Conservation (phyloP, 2,797 vertebrate species). For the Xiphorhynchus erythropygius region DNA sequence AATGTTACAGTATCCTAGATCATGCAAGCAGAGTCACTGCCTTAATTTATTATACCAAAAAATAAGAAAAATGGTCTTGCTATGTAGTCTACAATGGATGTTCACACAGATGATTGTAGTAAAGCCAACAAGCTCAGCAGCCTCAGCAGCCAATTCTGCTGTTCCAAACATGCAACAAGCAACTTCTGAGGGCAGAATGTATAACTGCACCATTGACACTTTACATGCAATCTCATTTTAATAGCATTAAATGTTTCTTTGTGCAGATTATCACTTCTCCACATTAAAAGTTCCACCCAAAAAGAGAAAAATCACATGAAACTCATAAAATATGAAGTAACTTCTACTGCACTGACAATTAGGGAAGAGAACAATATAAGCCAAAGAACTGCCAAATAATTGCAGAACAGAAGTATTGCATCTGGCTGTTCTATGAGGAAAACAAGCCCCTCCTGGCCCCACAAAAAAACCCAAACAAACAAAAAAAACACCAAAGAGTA, state of each 20-base stretch:
- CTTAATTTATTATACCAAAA: not conserved
- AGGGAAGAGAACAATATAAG: not conserved
- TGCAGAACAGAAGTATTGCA: not conserved
- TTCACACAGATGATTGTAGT: not conserved
- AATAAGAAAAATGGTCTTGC: not conserved
- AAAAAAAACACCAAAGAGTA: not conserved
- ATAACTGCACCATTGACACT: not conserved
- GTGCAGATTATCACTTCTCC: not conserved
- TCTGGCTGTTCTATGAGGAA: not conserved
- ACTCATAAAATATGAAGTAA: not conserved
- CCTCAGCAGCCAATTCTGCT: not conserved
- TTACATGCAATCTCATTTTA: not conserved
- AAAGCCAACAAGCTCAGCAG: not conserved
- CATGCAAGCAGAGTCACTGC: not conserved
- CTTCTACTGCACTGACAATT: not conserved
- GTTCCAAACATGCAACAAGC: not conserved
- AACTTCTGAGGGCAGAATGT: not conserved
- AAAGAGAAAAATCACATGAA: not conserved
- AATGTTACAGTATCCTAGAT: not conserved
- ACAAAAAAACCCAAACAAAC: not conserved
- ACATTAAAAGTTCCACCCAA: not conserved
- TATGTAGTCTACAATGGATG: rapidly evolving
- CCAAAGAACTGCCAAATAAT: not conserved
- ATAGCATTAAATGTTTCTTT: not conserved
- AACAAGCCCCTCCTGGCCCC: not conserved